phyloP scores from a whole-genome alignment of 1,140 invertebrate species.

The Dreissena polymorpha region DNA sequence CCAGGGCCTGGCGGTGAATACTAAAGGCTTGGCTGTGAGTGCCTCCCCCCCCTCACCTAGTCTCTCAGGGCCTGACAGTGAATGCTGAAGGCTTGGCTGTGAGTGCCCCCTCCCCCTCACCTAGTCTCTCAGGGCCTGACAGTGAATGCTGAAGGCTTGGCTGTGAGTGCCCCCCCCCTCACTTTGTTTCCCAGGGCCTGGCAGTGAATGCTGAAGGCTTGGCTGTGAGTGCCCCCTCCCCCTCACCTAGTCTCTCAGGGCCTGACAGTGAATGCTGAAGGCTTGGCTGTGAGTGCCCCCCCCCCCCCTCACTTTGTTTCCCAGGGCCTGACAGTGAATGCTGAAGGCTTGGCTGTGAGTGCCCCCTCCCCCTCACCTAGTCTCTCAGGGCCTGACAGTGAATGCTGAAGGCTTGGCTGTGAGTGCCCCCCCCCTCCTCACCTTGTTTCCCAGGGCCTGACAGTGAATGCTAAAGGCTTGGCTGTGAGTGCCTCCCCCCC shows the following conservation, averaged over 20 bases:
- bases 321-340: slow-evolving; percentile 86
- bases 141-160: slow-evolving; percentile 97
- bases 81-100: slow-evolving; percentile 99
- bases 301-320: too few species aligned
- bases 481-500: slow-evolving; percentile 97
- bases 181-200: slow-evolving; percentile 83
- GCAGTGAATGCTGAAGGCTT: slow-evolving; percentile 96
- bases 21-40: slow-evolving; percentile 98
- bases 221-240: slow-evolving; percentile 95
- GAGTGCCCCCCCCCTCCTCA: slow-evolving; percentile 96
- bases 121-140: slow-evolving; percentile 82
- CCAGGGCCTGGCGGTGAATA: slow-evolving; percentile 86
- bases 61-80: slow-evolving; percentile 82
- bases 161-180: slow-evolving; percentile 97
- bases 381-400: slow-evolving; percentile 82
- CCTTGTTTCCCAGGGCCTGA: slow-evolving; percentile 83
- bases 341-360: slow-evolving; percentile 98
- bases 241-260: too few species aligned
- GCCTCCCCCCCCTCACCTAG: too few species aligned
- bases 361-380: too few species aligned
- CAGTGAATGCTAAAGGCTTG: slow-evolving; percentile 96
- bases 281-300: slow-evolving; percentile 98
- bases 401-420: slow-evolving; percentile 99
- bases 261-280: slow-evolving; percentile 91
- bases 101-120: slow-evolving; percentile 94